These are phyloP conservation scores for Chloebia gouldiae DNA, from an alignment of 2,113 vertebrate genomes.

Conservation along the genomic window DNA sequence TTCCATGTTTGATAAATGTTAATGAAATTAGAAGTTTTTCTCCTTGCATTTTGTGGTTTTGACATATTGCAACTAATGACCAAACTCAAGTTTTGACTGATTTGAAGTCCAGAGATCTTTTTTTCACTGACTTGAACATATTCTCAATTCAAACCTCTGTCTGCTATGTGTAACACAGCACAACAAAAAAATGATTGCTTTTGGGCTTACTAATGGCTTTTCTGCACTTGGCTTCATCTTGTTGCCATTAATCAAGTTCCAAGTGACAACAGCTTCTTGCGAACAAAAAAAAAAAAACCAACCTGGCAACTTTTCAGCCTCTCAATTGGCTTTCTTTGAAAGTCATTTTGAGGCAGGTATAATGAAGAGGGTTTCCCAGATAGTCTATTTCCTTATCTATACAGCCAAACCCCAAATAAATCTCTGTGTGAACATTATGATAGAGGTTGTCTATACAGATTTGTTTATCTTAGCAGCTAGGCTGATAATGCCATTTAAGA, in stretches of 20 bases:
- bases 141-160: neutral
- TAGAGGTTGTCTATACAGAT: conserved; percentile 26
- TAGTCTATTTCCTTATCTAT: conserved; percentile 19
- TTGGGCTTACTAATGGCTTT: conserved; percentile 28
- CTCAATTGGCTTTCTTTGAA: neutral
- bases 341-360: conserved; percentile 30
- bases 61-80: neutral
- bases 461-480: conserved; percentile 43
- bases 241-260: conserved; percentile 20
- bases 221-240: conserved; percentile 15
- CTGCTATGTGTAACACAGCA: neutral
- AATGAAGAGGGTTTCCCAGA: conserved; percentile 35
- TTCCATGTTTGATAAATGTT: neutral
- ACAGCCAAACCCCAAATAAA: conserved; percentile 36
- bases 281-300: neutral
- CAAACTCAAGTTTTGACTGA: neutral
- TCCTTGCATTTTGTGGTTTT: neutral
- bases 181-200: conserved; percentile 32
- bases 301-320: conserved; percentile 4
- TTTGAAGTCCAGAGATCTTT: neutral
- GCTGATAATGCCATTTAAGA: conserved; percentile 44
- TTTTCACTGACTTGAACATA: neutral
- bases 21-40: neutral
- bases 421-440: conserved; percentile 14
- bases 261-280: neutral